Percentiles rank a stretch among this genome's conserved stretches.
phyloP scores from a whole-genome alignment of 2,888 invertebrate species.

The Taphrorychus bicolor region DNA sequence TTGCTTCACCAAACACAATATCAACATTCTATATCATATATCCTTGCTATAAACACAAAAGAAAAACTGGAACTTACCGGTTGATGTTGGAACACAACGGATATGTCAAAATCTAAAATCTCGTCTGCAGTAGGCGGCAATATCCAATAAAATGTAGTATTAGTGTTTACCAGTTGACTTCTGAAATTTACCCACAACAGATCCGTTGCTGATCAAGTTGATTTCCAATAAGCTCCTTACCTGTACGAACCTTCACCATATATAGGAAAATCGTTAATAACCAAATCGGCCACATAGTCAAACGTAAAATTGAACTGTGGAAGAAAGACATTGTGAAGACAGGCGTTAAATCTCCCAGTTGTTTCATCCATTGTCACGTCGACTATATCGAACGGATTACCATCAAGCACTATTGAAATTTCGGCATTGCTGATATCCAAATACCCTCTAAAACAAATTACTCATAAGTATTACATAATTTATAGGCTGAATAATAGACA shows the following conservation, averaged over 20 bases:
- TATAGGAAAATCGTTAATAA: not conserved
- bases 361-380: not conserved
- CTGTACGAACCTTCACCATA: not conserved
- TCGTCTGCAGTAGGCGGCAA: conserved; percentile 1
- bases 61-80: conserved; percentile 16
- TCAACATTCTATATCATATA: too few relatives aligned
- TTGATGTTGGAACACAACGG: conserved; percentile 13
- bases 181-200: conserved; percentile 4
- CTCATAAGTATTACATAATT: not conserved
- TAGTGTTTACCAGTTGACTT: not conserved
- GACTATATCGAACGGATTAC: not conserved
- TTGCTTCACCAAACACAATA: too few relatives aligned
- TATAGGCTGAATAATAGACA: too few relatives aligned
- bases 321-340: not conserved
- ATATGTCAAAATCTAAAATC: conserved; percentile 17
- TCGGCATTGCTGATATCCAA: not conserved
- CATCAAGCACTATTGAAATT: not conserved
- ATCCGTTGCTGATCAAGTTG: too few relatives aligned
- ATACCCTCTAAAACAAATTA: not conserved
- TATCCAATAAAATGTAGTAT: conserved; percentile 16
- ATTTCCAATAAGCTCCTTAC: not conserved
- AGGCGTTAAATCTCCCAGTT: not conserved
- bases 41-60: too few relatives aligned
- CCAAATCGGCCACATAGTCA: not conserved
- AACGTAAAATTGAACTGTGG: not conserved